A percentile compares a stretch with the other conserved stretches of the same genome.
These are phyloP conservation scores for Atractosteus spatula DNA, from an alignment of 2,113 vertebrate species.

Conservation along the genomic window DNA sequence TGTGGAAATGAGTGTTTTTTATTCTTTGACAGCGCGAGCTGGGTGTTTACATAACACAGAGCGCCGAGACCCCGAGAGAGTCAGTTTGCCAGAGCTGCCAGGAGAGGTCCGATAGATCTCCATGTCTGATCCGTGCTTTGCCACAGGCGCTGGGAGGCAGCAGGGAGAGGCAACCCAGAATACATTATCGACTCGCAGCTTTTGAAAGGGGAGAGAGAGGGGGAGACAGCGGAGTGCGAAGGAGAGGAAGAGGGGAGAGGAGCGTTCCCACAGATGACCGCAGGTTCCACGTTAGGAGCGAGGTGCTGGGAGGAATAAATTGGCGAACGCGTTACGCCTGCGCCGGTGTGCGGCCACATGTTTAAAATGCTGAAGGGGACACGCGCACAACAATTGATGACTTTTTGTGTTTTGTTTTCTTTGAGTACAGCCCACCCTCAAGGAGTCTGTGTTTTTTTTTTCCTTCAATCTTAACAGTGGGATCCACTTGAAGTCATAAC, in stretches of 20 bases:
- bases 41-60: conserved; percentile 70
- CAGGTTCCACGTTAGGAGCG: too few species aligned
- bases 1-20: conserved; percentile 76
- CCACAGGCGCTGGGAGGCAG: conserved; percentile 68
- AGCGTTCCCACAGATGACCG: conserved; percentile 10
- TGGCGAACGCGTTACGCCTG: too few species aligned
- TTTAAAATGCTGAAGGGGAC: too few species aligned
- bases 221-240: background rate
- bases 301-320: too few species aligned
- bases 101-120: conserved; percentile 76
- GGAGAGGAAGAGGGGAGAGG: background rate
- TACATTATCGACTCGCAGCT: conserved; percentile 44
- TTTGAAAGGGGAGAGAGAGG: conserved; percentile 30
- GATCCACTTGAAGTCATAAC: background rate
- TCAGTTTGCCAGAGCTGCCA: conserved; percentile 64
- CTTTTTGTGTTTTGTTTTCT: too few species aligned
- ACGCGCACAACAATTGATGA: too few species aligned
- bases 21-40: conserved; percentile 73
- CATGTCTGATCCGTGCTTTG: conserved; percentile 69
- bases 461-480: too few species aligned
- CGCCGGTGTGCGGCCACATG: too few species aligned
- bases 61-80: conserved; percentile 52
- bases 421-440: too few species aligned
- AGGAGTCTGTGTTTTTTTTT: too few species aligned
- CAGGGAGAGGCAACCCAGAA: conserved; percentile 52